These are phyloP conservation scores for Brachyhypopomus gauderio DNA, from an alignment of 2,113 vertebrate genomes.

Conservation along the genomic window DNA sequence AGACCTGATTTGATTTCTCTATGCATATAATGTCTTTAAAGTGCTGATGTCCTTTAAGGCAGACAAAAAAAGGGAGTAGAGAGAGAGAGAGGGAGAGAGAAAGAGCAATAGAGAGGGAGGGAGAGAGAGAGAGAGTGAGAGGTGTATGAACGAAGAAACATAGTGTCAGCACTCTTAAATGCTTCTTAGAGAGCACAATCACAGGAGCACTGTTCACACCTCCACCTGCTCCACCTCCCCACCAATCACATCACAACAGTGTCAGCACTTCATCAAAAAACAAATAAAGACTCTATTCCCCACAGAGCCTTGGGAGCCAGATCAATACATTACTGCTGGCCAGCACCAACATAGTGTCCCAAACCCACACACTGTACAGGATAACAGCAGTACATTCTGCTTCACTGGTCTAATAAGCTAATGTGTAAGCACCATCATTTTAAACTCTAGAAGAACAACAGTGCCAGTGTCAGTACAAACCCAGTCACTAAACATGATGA, in stretches of 20 bases:
- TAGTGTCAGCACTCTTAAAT: conserved; percentile 55
- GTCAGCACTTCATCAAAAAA: conserved; percentile 70
- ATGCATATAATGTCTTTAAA: neutral
- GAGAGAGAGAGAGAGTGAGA: conserved; percentile 26
- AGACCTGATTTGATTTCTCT: neutral
- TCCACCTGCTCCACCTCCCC: conserved; percentile 28
- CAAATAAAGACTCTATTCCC: conserved; percentile 63
- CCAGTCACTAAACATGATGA: no score
- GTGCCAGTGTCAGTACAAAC: no score
- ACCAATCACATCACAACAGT: conserved; percentile 44
- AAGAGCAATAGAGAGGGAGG: neutral
- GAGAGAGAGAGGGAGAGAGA: neutral
- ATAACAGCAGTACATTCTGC: conserved; percentile 31
- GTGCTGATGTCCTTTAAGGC: neutral
- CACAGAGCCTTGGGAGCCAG: conserved; percentile 40
- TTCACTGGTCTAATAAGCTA: neutral
- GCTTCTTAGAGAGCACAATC: conserved; percentile 49
- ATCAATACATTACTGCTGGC: conserved; percentile 63
- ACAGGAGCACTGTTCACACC: conserved; percentile 35
- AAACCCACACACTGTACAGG: neutral
- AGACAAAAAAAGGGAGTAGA: neutral
- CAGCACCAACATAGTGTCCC: conserved; percentile 50
- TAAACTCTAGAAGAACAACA: no score
- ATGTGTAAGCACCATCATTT: neutral
- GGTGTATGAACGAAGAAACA: conserved; percentile 35